Evolutionary conservation across 2,888 invertebrate species (phyloP).

Genomic region (Cheilosia impressa): DNA sequence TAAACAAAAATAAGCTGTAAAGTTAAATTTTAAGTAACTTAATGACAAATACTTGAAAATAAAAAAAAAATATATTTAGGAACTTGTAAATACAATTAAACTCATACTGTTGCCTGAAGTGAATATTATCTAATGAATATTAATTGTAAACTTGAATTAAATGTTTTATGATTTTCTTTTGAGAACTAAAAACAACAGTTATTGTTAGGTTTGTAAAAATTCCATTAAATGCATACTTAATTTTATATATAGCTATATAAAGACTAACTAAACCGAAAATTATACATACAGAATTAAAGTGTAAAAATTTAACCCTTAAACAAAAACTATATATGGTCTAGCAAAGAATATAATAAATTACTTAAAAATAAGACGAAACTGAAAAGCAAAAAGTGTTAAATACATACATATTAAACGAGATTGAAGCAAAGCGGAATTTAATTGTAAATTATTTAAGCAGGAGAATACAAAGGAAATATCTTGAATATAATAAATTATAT

Average conservation of each 20-base stretch:
- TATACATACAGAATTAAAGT: conserved; percentile 32
- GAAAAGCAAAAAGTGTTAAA: conserved; percentile 45
- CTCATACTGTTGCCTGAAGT: conserved; percentile 70
- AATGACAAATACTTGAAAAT: conserved; percentile 62
- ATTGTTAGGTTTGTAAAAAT: conserved; percentile 64
- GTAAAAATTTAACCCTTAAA: conserved; percentile 26
- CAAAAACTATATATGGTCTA: conserved; percentile 32
- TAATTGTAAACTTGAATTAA: conserved; percentile 15
- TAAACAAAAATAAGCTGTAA: conserved; percentile 40
- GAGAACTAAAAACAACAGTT: conserved; percentile 1
- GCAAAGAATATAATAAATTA: conserved; percentile 23
- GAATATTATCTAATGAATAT: conserved; percentile 32
- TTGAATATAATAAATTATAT: conserved; percentile 67
- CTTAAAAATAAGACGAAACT: conserved; percentile 27
- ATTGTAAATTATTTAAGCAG: conserved; percentile 66
- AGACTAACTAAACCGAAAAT: conserved; percentile 32
- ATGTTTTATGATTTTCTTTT: conserved; percentile 16
- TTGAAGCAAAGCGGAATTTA: conserved; percentile 44
- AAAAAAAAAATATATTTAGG: not conserved
- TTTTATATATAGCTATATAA: conserved; percentile 22
- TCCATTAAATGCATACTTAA: not conserved
- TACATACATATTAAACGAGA: conserved; percentile 35
- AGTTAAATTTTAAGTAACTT: conserved; percentile 61
- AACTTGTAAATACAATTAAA: conserved; percentile 66
- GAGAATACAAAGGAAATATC: conserved; percentile 42